These are phyloP conservation scores for Enteromius argenteus DNA, from an alignment of 2,797 vertebrate species.

Conservation along the genomic window DNA sequence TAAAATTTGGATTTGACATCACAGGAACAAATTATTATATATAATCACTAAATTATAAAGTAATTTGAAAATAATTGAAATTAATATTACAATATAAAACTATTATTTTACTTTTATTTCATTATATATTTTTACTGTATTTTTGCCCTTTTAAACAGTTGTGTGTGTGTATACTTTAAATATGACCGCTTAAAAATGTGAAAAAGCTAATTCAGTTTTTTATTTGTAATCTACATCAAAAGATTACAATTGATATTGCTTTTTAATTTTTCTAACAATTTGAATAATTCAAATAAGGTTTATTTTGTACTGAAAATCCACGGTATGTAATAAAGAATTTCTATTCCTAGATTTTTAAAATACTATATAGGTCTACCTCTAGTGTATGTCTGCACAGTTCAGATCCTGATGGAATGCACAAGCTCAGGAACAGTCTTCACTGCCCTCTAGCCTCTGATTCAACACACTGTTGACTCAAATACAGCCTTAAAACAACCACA, in stretches of 20 bases:
- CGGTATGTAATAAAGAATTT: background rate
- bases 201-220: background rate
- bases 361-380: constrained; percentile 28
- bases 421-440: constrained; percentile 40
- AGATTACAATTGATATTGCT: background rate
- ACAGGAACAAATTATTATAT: background rate
- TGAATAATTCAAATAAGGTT: background rate
- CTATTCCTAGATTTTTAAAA: background rate
- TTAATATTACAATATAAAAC: background rate
- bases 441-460: constrained; percentile 38
- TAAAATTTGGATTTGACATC: background rate
- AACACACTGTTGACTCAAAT: constrained; percentile 17
- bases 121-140: too few species aligned
- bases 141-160: background rate
- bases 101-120: background rate
- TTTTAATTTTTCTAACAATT: constrained; percentile 18
- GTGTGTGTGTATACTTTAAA: background rate
- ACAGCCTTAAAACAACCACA: constrained; percentile 51
- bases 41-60: too few species aligned
- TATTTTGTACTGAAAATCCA: constrained; percentile 29
- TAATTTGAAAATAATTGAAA: too few species aligned
- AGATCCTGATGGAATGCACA: constrained; percentile 16
- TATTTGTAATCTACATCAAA: background rate
- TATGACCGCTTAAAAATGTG: background rate
- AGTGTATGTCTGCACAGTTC: constrained; percentile 17